These are phyloP conservation scores for Oreochromis niloticus DNA, from an alignment of 2,113 vertebrate genomes.

Conservation along the genomic window DNA sequence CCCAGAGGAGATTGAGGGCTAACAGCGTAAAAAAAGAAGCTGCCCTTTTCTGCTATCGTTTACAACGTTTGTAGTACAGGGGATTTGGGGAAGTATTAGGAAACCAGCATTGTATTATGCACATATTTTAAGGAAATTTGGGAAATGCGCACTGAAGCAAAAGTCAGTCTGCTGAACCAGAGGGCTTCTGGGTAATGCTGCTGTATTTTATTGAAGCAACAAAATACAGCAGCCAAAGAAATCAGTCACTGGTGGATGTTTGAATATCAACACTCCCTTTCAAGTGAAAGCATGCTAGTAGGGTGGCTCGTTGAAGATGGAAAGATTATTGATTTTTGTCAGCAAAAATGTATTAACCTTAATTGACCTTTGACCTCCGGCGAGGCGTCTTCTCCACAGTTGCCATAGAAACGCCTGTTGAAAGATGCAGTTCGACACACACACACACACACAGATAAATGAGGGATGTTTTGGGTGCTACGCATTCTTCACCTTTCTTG, in stretches of 20 bases:
- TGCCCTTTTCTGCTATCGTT: background rate
- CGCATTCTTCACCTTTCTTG: background rate
- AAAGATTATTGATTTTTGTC: slow-evolving; percentile 2
- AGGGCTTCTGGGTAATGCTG: background rate
- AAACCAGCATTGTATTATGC: background rate
- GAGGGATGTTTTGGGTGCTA: background rate
- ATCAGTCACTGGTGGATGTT: background rate
- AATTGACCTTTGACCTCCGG: slow-evolving; percentile 63
- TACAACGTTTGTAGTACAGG: background rate
- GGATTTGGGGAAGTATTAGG: background rate
- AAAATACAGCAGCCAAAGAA: background rate
- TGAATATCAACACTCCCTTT: background rate
- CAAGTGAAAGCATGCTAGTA: background rate
- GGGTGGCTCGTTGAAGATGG: slow-evolving; percentile 12
- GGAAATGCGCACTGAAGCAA: background rate
- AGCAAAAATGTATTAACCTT: slow-evolving; percentile 57
- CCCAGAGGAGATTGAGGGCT: background rate
- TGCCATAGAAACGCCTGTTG: slow-evolving; percentile 57
- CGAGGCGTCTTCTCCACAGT: slow-evolving; percentile 14
- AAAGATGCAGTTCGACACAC: background rate
- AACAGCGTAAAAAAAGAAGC: background rate
- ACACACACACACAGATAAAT: background rate
- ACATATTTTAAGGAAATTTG: background rate
- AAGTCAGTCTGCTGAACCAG: background rate
- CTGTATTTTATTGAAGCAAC: background rate